Conservation (phyloP, 2,888 invertebrate genomes). For the Cheilosia impressa region DNA sequence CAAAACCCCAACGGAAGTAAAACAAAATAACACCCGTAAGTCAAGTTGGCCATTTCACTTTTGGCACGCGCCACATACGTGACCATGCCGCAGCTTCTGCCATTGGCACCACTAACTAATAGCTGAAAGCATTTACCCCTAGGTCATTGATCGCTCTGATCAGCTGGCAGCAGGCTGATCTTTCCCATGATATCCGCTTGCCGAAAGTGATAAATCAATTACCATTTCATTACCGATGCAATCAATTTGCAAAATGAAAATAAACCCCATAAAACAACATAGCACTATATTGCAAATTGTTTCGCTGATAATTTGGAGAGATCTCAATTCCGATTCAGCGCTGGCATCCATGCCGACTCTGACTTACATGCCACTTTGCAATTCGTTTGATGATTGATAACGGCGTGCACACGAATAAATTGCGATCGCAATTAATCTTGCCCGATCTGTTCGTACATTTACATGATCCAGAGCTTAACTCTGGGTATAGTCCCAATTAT, state of each 20-base stretch:
- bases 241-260: constrained; percentile 9
- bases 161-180: constrained; percentile 25
- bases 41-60: no score
- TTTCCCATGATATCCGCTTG: constrained; percentile 18
- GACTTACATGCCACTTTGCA: constrained; percentile 16
- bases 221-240: constrained; percentile 27
- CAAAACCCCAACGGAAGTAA: no score
- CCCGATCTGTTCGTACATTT: constrained; percentile 13
- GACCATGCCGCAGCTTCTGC: no score
- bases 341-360: not conserved
- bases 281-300: constrained; percentile 29
- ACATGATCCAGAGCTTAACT: constrained; percentile 13
- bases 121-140: not conserved
- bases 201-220: constrained; percentile 49
- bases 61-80: no score
- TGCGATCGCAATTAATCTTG: constrained; percentile 41
- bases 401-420: constrained; percentile 45
- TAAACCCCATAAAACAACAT: constrained; percentile 1
- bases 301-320: constrained; percentile 16
- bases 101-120: no score
- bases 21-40: no score
- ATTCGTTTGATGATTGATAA: constrained; percentile 36
- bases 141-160: constrained; percentile 46
- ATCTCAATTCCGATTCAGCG: constrained; percentile 12
- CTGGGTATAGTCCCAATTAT: constrained; percentile 19